Evolutionary conservation across 2,888 invertebrate species (phyloP).

Genomic region (Platerodrilus igneus): DNA sequence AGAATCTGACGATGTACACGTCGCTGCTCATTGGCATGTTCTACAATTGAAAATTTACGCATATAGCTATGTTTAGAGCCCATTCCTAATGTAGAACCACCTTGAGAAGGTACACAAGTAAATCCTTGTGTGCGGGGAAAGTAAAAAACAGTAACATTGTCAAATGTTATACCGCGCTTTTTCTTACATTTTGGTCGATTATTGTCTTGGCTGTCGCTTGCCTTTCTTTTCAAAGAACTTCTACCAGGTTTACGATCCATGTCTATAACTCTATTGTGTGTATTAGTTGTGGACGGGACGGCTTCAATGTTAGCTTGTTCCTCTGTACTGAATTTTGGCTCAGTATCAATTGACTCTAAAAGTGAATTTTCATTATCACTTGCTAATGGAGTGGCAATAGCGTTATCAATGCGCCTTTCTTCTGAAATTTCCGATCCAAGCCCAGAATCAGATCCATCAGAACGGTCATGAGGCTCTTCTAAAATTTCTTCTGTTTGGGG

Average conservation of each 20-base stretch:
- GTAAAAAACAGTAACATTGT: conserved; percentile 90
- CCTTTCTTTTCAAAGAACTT: conserved; percentile 69
- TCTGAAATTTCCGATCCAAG: conserved; percentile 71
- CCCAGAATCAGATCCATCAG: conserved; percentile 82
- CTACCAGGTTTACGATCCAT: conserved; percentile 44
- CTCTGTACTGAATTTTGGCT: conserved; percentile 11
- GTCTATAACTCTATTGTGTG: conserved; percentile 12
- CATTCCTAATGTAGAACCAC: conserved; percentile 92
- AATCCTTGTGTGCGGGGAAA: conserved; percentile 91
- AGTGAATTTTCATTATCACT: conserved; percentile 54
- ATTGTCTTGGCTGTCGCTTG: conserved; percentile 48
- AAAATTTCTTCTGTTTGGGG: conserved; percentile 54
- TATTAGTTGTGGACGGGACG: conserved; percentile 30
- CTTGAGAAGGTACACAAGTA: conserved; percentile 86
- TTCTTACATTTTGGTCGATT: conserved; percentile 56
- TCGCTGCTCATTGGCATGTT: conserved; percentile 86
- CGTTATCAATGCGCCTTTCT: conserved; percentile 45
- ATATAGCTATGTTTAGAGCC: conserved; percentile 65
- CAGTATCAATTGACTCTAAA: conserved; percentile 44
- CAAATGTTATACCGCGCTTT: conserved; percentile 82
- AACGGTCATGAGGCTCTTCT: conserved; percentile 63
- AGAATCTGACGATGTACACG: conserved; percentile 78
- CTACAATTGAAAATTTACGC: conserved; percentile 75
- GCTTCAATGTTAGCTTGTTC: conserved; percentile 26
- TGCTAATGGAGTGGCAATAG: conserved; percentile 34